These are phyloP conservation scores for Pycnonotus jocosus DNA, from an alignment of 2,113 vertebrate species.

Conservation along the genomic window DNA sequence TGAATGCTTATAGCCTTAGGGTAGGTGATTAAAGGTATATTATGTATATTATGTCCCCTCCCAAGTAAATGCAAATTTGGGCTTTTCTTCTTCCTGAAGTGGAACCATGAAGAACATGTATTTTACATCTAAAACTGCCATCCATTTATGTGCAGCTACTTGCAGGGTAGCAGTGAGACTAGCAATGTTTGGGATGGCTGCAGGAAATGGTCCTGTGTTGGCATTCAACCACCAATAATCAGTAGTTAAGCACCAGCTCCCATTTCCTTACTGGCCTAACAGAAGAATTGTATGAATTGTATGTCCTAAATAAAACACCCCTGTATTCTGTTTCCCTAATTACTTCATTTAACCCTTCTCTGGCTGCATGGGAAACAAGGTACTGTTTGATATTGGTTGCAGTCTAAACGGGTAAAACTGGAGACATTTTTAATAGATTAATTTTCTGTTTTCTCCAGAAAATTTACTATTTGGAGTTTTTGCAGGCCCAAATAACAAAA, in stretches of 20 bases:
- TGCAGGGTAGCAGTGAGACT: not conserved
- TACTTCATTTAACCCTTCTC: not conserved
- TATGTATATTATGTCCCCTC: not conserved
- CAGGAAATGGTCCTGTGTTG: not conserved
- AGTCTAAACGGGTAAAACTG: not conserved
- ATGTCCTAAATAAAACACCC: not conserved
- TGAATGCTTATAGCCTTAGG: not conserved
- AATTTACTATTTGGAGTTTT: not conserved
- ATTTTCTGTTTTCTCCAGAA: not conserved
- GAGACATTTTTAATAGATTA: not conserved
- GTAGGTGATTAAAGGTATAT: not conserved
- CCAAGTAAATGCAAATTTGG: not conserved
- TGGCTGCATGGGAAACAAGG: not conserved
- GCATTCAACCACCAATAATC: not conserved
- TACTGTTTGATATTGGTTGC: not conserved
- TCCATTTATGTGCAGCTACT: not conserved
- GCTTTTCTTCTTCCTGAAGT: not conserved
- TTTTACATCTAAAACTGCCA: not conserved
- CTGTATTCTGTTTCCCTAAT: not conserved
- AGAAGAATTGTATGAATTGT: not conserved
- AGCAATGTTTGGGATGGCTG: not conserved
- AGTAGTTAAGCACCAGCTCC: not conserved
- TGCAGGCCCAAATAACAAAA: not conserved
- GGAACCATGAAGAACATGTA: not conserved
- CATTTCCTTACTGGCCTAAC: not conserved